phyloP scores from a whole-genome alignment of 2,113 vertebrate genomes.

The Kryptolebias marmoratus region DNA sequence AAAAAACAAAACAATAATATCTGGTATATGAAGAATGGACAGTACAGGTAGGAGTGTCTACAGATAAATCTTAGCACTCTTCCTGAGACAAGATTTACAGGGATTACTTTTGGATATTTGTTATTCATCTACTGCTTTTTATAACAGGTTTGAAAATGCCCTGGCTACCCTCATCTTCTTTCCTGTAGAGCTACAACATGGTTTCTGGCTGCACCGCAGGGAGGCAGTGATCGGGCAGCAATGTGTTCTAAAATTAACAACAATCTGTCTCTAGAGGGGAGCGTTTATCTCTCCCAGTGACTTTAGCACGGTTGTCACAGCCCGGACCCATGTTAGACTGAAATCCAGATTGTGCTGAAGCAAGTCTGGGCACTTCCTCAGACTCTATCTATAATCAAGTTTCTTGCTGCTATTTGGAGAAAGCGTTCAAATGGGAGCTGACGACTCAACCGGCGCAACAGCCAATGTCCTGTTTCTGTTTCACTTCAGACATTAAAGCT shows the following conservation, averaged over 20 bases:
- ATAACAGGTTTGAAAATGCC: neutral
- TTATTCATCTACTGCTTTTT: neutral
- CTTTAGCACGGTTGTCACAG: constrained; percentile 46
- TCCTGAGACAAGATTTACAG: too few species aligned
- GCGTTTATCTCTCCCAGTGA: constrained; percentile 50
- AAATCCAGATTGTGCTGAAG: constrained; percentile 44
- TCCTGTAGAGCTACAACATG: constrained; percentile 16
- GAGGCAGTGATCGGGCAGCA: constrained; percentile 29
- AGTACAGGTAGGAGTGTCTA: too few species aligned
- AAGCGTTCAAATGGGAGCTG: constrained; percentile 29
- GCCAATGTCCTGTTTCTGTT: constrained; percentile 35
- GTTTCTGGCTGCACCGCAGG: constrained; percentile 30
- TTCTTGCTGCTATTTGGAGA: constrained; percentile 33
- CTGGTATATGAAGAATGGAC: too few species aligned
- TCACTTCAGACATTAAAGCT: constrained; percentile 45
- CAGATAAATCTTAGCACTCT: too few species aligned
- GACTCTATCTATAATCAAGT: constrained; percentile 33
- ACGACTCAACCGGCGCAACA: constrained; percentile 33
- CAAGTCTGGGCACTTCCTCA: constrained; percentile 22
- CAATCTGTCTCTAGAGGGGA: constrained; percentile 46
- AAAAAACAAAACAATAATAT: too few species aligned
- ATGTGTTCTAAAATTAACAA: constrained; percentile 56
- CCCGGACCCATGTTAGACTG: constrained; percentile 35
- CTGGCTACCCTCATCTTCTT: neutral
- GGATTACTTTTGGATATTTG: too few species aligned